Base-by-base conservation (phyloP, 2,113 vertebrate species). In the Vidua macroura region DNA sequence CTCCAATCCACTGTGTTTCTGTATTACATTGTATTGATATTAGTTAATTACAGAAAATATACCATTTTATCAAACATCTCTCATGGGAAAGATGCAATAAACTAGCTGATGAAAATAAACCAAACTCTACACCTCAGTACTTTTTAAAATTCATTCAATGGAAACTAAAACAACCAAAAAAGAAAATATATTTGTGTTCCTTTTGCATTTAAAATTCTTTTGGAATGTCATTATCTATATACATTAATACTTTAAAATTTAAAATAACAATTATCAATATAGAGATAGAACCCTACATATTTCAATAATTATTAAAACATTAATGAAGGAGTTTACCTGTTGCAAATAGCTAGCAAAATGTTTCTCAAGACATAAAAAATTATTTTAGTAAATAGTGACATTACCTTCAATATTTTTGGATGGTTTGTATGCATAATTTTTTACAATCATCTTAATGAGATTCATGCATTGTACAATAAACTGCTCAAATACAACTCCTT, bases 391-490 rank as follows among this genome's bases (percentile, higher is more conserved):
- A 92, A 75, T 20, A 91, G 58, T 15, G 86, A 18, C 43, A 92
- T 59, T 98, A 99, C 99, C 99, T 95, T 99, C 99, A 49, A 99
- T 97, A 97, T 99, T 99, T 98, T 99, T 99, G 86, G 98, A 98
- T 79, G 99, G 99, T 96, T 99, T 99, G 97, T 99, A 99, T 83
- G 99, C 98, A n/a, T 99, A 99, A 56, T 99, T 99, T 98, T 99
- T 99, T 69, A 99, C 98, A 92, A 99, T 99, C 98, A 99, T 98
- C 98, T 99, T 99, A 97, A 99, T 99, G 90, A 99, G 98, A 98
- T 99, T 99, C 99, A 99, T 99, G 98, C 99, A 99, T 31, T 99
- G 99, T 70, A 99, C 99, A 88, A 99, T 99, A 97, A 99, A 99
- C 70, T 98, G 98, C 72, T 99, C 99, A 96, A 99, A 99, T 31